Evolutionary conservation across 2,113 vertebrate species (phyloP), one percentile per base, ranked within the genome.

Genomic region (Bubo bubo): DNA sequence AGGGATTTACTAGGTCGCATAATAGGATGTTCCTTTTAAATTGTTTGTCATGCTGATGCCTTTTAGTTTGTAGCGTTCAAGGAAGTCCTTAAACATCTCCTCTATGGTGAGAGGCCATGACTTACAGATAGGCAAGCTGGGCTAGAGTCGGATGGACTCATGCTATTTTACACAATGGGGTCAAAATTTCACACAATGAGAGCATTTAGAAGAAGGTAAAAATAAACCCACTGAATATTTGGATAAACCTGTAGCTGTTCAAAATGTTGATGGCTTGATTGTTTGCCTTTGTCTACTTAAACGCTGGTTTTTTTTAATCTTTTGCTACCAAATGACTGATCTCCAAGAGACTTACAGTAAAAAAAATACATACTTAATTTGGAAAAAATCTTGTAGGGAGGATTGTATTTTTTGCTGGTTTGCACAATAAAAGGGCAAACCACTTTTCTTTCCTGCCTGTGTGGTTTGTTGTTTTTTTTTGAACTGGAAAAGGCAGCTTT

Each of bases 351-450:
- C 47, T 83, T 93, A 83, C 45, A 75, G 62, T 93, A 85, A 94
- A 81, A 70, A 87, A 88, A 81, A 39, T 23, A 74, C 24, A 43
- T 73, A 72, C 39, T 95, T 94, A 88, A 93, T 79, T 79, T 94
- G 88, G 66, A 88, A 93, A 60, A 90, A 95, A 24, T 83, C 79
- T 91, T 84, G 55, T 39, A 73, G 73, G 68, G 86, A 75, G 66
- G 75, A 90, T 93, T 93, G 45, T 76, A 77, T 95, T 97, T 97
- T 94, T 94, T 95, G 73, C 95, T 96, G 70, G 93, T 97, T 97
- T 92, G 66, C 91, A 97, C 62, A 76, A 92, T 96, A 76, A 89
- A 96, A 97, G 97, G 91, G 86, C 96, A 97, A 96, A 83, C 79
- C 8, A 66, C 91, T 95, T 96, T 96, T 97, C 39, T 68, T 95